A percentile compares a stretch with the other conserved stretches of the same genome.
phyloP scores from a whole-genome alignment of 1,140 invertebrate genomes.

The Cyphomyrmex costatus region DNA sequence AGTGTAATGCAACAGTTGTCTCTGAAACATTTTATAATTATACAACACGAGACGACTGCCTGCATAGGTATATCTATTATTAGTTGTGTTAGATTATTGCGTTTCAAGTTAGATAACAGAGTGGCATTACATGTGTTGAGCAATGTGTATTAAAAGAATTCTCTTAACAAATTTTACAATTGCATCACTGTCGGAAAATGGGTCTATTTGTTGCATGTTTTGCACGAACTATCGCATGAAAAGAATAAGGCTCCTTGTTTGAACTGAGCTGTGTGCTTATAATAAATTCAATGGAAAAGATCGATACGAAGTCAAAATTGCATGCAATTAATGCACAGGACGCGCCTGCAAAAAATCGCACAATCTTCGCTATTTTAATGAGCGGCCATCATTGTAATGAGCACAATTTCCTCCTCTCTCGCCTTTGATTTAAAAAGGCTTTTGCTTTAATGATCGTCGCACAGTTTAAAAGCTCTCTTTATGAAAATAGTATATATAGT shows the following conservation, averaged over 20 bases:
- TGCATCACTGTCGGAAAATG: neutral
- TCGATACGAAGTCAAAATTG: neutral
- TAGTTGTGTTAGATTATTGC: neutral
- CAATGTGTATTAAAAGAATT: neutral
- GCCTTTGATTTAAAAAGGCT: slow-evolving; percentile 1
- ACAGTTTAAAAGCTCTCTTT: neutral
- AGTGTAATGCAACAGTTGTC: neutral
- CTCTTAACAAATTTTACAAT: neutral
- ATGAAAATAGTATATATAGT: neutral
- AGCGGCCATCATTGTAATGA: neutral
- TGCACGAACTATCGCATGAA: neutral
- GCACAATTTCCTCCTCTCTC: neutral
- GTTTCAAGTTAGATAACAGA: neutral
- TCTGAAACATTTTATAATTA: neutral
- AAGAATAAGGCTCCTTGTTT: neutral
- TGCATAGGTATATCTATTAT: neutral
- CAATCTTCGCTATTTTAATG: slow-evolving; percentile 3
- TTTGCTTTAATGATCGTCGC: slow-evolving; percentile 5
- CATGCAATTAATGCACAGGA: neutral
- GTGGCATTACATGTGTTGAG: neutral
- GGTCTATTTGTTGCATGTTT: neutral
- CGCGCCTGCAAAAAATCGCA: neutral
- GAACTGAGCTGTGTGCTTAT: neutral
- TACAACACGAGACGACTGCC: neutral
- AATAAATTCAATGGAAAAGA: neutral